Conservation (phyloP, 2,113 vertebrate species). For the Sander lucioperca region DNA sequence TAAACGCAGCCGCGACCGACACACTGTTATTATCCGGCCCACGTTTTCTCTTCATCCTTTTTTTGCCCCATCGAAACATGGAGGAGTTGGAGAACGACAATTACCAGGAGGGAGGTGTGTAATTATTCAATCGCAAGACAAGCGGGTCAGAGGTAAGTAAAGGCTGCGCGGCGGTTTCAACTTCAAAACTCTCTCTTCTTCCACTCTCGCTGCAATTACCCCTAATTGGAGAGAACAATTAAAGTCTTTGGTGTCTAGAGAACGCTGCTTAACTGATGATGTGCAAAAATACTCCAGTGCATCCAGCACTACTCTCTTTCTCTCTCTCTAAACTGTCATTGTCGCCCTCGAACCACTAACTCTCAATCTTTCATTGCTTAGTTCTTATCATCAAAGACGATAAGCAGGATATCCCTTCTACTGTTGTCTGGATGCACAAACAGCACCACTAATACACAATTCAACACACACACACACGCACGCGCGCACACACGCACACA, state of each 20-base stretch:
- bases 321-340: constrained; percentile 43
- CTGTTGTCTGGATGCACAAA: constrained; percentile 55
- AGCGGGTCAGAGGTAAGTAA: constrained; percentile 80
- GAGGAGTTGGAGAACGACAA: constrained; percentile 77
- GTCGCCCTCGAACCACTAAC: constrained; percentile 51
- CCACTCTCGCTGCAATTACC: constrained; percentile 82
- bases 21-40: constrained; percentile 80
- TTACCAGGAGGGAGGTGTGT: constrained; percentile 79
- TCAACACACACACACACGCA: constrained; percentile 19
- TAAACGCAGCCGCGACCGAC: constrained; percentile 69
- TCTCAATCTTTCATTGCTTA: constrained; percentile 60
- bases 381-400: constrained; percentile 72
- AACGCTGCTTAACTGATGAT: constrained; percentile 74
- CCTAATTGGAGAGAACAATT: constrained; percentile 78
- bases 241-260: constrained; percentile 77
- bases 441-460: constrained; percentile 12
- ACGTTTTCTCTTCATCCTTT: constrained; percentile 67
- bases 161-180: constrained; percentile 65
- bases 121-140: constrained; percentile 83
- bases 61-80: constrained; percentile 73
- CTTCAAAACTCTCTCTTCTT: constrained; percentile 74
- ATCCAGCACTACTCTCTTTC: constrained; percentile 6
- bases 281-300: constrained; percentile 60
- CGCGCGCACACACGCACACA: background rate
- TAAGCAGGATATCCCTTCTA: constrained; percentile 81